phyloP scores from a whole-genome alignment of 2,888 invertebrate genomes.

The Mylabris sibirica region DNA sequence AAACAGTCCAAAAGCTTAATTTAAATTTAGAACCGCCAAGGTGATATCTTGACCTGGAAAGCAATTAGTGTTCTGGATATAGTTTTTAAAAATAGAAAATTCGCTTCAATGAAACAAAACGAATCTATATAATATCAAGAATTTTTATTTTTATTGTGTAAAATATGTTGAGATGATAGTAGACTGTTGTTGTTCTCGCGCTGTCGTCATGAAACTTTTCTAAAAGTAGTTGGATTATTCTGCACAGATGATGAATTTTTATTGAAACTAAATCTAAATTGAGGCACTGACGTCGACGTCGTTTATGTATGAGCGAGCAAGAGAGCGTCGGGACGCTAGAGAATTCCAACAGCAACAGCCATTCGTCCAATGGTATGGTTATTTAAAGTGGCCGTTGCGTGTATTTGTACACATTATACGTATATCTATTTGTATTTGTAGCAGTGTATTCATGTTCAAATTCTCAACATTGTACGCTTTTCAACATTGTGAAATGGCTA shows the following conservation, averaged over 20 bases:
- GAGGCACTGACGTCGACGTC: constrained; percentile 11
- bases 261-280: constrained; percentile 9
- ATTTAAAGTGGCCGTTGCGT: constrained; percentile 29
- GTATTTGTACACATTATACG: constrained; percentile 4
- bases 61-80: background rate
- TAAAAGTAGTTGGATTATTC: background rate
- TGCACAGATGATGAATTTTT: background rate
- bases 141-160: background rate
- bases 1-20: background rate
- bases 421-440: constrained; percentile 24
- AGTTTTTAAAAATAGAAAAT: background rate
- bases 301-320: background rate
- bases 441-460: constrained; percentile 11
- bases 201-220: background rate
- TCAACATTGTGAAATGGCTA: constrained; percentile 44
- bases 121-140: too few relatives aligned
- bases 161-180: background rate
- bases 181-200: too few relatives aligned
- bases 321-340: constrained; percentile 31
- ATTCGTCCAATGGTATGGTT: constrained; percentile 27
- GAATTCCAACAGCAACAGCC: constrained; percentile 26
- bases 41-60: constrained; percentile 8
- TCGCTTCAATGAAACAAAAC: background rate
- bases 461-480: constrained; percentile 31
- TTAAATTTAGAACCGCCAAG: constrained; percentile 1